A percentile compares a stretch with the other conserved stretches of the same genome.
Conservation (phyloP, 64 coral and sea anemone species). For the Actinia equina region DNA sequence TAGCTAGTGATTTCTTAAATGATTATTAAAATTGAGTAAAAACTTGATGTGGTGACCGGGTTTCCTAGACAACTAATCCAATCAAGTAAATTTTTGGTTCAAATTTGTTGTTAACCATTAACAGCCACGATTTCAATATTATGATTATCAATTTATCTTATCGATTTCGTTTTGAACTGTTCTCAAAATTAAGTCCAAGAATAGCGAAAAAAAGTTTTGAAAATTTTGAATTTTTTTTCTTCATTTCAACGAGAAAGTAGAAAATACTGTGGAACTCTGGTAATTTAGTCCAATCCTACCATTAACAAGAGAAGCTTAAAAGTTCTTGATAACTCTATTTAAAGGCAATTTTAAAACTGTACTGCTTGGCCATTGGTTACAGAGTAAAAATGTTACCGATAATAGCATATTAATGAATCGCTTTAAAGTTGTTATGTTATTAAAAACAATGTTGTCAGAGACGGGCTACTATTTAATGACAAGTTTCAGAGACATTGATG, state of each 20-base stretch:
- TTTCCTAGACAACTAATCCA: not conserved
- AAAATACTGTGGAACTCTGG: not conserved
- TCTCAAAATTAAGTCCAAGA: not conserved
- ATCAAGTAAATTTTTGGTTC: not conserved
- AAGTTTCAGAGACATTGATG: not conserved
- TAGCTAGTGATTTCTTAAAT: not conserved
- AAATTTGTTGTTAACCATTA: not conserved
- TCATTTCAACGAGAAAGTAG: not conserved
- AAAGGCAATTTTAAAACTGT: slow-evolving; percentile 2
- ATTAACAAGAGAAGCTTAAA: not conserved
- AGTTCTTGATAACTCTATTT: not conserved
- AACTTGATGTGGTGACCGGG: not conserved
- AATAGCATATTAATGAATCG: not conserved
- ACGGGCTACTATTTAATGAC: not conserved
- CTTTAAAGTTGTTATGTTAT: not conserved
- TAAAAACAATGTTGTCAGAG: not conserved
- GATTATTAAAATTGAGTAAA: not conserved
- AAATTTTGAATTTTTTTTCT: not conserved
- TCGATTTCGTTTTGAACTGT: not conserved
- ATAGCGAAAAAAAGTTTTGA: not conserved
- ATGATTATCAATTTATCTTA: not conserved
- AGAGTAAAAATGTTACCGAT: not conserved
- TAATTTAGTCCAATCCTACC: not conserved
- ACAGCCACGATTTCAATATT: not conserved
- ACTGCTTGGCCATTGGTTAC: not conserved